Base-by-base conservation (phyloP, 1,140 invertebrate genomes). In the Camponotus pennsylvanicus region DNA sequence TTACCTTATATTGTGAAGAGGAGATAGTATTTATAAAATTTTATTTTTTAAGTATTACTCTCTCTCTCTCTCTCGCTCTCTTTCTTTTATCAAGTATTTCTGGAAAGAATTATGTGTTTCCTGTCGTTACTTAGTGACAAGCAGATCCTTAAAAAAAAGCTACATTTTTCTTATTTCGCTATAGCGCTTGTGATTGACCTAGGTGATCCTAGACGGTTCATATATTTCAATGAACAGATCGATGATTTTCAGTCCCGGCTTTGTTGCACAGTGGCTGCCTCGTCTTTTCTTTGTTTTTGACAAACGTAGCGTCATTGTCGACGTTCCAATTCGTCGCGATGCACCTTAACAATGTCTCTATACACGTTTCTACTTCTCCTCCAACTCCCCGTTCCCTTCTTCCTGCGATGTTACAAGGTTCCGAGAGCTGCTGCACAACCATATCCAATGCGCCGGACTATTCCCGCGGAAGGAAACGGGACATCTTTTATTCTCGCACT, bases 401-500 rank as follows among this genome's bases (percentile, higher is more conserved):
- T 37, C 15, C 40, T 34, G n/a, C 55, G 21, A 63, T 37, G 67
- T 73, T 73, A 73, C 79, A 83, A 75, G 69, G 42, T 49, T 40
- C 27, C 27, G 78, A 55, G 34, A 42, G 69, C 40, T 34, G 78
- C n/a, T 4, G 66, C 21, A 52, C 49, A 42, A 32, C 34, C 66
- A 11, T 71, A 71, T 70, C 78, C 78, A 49, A 37, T 42, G 79
- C 27, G 40, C 21, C 37, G 37, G 27, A 37, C 42, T 37, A 83
- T 83, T 73, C 69, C 52, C 57, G 57, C 79, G 67, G 55, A 83
- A 73, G 70, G 67, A 88, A 89, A 89, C 82, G 82, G 87, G 76
- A 55, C 69, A 83, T 83, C 79, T 83, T 83, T 83, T 75, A 83
- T 83, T 83, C 79, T 57, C 69, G 69, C 71, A 49, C 69, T 80